These are phyloP conservation scores for Drosophila truncata DNA, from an alignment of 1,140 invertebrate genomes.

Conservation along the genomic window DNA sequence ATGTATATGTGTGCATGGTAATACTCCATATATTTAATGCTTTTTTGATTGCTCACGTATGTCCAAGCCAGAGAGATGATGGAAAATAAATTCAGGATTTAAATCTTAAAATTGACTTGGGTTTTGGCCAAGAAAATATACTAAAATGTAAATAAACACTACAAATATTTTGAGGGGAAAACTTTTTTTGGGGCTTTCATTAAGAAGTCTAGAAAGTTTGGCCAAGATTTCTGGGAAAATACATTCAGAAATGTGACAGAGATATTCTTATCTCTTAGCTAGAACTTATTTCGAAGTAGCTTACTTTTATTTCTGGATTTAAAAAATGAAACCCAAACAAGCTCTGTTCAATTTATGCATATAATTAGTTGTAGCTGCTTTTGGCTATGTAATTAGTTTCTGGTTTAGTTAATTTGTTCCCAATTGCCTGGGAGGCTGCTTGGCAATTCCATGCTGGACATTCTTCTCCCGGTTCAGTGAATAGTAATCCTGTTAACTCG, in stretches of 20 bases:
- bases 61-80: constrained; percentile 3
- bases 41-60: constrained; percentile 19
- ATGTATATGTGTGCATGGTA: background rate
- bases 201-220: constrained; percentile 5
- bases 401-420: background rate
- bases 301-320: background rate
- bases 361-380: background rate
- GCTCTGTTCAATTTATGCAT: background rate
- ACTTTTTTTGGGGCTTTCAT: background rate
- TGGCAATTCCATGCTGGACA: constrained; percentile 14
- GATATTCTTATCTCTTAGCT: background rate
- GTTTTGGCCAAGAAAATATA: background rate
- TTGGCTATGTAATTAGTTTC: background rate
- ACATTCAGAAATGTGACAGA: background rate
- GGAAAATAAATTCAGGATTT: constrained; percentile 8
- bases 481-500: constrained; percentile 22
- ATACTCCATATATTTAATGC: constrained; percentile 11
- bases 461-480: constrained; percentile 30
- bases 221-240: background rate
- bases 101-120: constrained; percentile 14
- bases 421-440: background rate
- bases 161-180: background rate
- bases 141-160: background rate
- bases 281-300: background rate
- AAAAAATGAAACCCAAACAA: background rate